Evolutionary conservation across 2,113 vertebrate genomes (phyloP).

Genomic region (Sula dactylatra): DNA sequence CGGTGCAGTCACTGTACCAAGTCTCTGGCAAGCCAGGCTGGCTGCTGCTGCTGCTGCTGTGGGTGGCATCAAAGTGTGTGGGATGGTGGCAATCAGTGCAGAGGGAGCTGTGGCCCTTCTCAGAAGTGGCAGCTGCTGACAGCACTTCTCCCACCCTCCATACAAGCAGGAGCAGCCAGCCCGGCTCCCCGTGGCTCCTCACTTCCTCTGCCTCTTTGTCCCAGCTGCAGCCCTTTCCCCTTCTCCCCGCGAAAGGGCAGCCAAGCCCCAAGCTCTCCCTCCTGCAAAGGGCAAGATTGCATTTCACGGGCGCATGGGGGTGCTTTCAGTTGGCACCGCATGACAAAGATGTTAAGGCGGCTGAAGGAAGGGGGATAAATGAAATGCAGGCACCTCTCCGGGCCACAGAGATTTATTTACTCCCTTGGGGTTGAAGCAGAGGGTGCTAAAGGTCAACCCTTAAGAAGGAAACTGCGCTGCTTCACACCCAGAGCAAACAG

Average conservation of each 20-base stretch:
- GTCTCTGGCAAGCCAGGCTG: background rate
- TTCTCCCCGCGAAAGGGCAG: fast-evolving
- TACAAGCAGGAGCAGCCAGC: background rate
- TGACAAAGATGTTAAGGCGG: background rate
- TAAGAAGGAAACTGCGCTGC: background rate
- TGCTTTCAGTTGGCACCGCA: fast-evolving
- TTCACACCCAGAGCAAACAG: constrained; percentile 27
- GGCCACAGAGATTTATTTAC: background rate
- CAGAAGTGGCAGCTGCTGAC: background rate
- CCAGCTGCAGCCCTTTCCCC: background rate
- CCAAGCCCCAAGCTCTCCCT: background rate
- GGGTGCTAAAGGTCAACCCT: background rate
- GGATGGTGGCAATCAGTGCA: background rate
- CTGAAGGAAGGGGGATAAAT: background rate
- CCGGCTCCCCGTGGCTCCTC: background rate
- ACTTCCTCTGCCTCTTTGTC: background rate
- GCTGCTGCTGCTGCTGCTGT: background rate
- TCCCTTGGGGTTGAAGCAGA: background rate
- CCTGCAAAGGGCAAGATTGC: background rate
- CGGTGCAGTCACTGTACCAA: fast-evolving
- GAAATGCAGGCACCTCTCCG: background rate
- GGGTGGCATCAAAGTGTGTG: background rate
- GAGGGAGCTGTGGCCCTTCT: background rate
- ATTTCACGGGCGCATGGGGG: fast-evolving
- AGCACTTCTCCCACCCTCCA: background rate